A percentile compares a stretch with the other conserved stretches of the same genome.
phyloP scores from a whole-genome alignment of 1,140 invertebrate genomes.

The Coptotermes formosanus region DNA sequence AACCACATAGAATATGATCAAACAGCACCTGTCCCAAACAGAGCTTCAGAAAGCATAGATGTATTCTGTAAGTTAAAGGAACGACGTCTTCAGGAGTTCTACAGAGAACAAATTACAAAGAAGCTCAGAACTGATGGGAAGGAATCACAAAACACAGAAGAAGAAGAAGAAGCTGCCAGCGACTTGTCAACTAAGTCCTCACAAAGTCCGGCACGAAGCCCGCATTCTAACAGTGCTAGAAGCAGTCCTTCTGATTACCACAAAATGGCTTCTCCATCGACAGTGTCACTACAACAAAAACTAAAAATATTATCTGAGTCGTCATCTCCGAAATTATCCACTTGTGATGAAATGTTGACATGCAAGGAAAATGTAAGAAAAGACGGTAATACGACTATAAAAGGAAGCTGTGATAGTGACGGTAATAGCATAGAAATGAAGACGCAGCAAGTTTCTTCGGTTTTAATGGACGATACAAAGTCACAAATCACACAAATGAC shows the following conservation, averaged over 20 bases:
- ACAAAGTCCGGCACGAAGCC: not conserved
- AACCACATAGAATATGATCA: not conserved
- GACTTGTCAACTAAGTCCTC: not conserved
- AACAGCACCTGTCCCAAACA: not conserved
- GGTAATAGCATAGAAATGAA: not conserved
- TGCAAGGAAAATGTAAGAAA: not conserved
- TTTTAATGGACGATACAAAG: not conserved
- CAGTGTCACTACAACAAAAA: not conserved
- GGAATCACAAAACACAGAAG: not conserved
- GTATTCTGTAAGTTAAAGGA: not conserved
- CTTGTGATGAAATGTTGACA: not conserved
- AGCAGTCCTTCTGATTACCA: not conserved
- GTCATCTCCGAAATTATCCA: not conserved
- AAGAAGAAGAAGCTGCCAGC: not conserved
- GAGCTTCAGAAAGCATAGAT: not conserved
- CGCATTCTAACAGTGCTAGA: not conserved
- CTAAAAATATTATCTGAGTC: not conserved
- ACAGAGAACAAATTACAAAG: not conserved
- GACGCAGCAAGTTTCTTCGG: not conserved
- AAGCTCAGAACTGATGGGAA: not conserved
- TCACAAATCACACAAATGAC: no score
- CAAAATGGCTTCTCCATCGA: not conserved
- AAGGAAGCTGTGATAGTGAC: not conserved
- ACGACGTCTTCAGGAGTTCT: not conserved
- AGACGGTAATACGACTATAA: not conserved